These are phyloP conservation scores for Hypomecis punctinalis DNA, from an alignment of 2,888 invertebrate species.

Conservation along the genomic window DNA sequence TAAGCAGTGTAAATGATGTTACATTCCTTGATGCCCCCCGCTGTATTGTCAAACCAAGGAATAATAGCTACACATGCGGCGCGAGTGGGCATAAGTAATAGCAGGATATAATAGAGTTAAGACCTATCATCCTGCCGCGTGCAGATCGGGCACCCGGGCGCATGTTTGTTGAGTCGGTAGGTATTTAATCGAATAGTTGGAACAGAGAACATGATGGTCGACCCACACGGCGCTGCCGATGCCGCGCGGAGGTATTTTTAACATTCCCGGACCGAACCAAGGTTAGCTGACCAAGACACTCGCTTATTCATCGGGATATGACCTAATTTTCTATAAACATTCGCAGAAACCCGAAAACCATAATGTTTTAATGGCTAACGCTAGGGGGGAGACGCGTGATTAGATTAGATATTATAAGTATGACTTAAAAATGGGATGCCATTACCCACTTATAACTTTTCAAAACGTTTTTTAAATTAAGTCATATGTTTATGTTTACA, in stretches of 20 bases:
- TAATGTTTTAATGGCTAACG: constrained; percentile 29
- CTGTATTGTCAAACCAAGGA: constrained; percentile 10
- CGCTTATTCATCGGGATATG: constrained; percentile 82
- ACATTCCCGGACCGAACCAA: constrained; percentile 84
- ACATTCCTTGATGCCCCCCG: background rate
- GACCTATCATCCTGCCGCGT: constrained; percentile 44
- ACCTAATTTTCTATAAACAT: constrained; percentile 79
- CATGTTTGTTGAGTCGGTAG: constrained; percentile 38
- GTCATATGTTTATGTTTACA: background rate
- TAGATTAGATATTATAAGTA: constrained; percentile 4
- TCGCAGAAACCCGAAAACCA: constrained; percentile 52
- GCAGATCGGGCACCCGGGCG: constrained; percentile 15
- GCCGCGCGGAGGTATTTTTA: constrained; percentile 81
- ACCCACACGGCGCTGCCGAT: constrained; percentile 57
- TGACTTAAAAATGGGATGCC: background rate
- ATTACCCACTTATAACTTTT: background rate
- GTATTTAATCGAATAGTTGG: constrained; percentile 64
- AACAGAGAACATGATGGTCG: constrained; percentile 54
- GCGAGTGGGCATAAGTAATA: constrained; percentile 35
- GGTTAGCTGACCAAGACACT: constrained; percentile 80
- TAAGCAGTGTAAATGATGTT: too few species aligned
- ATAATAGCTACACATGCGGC: constrained; percentile 9
- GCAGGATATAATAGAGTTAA: constrained; percentile 44
- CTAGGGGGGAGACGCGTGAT: background rate
- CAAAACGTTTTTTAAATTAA: background rate